These are phyloP conservation scores for Parthenolecanium corni DNA, from an alignment of 2,888 invertebrate species.

Conservation along the genomic window DNA sequence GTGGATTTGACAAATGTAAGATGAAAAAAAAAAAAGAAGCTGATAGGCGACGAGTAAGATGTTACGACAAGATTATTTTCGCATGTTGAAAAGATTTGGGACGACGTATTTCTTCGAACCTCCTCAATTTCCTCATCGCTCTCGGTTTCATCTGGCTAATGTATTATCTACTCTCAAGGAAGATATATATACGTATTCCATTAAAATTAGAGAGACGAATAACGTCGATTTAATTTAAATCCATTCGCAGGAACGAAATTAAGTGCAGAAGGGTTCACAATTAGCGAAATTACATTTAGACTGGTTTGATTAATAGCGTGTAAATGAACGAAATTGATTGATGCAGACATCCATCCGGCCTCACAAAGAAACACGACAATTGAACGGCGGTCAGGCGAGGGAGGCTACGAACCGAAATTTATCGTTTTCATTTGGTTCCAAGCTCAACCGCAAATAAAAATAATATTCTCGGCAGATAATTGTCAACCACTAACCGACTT, in stretches of 20 bases:
- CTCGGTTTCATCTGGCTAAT: too few relatives aligned
- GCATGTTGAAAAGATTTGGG: too few relatives aligned
- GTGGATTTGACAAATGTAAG: too few relatives aligned
- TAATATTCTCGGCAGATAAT: slow-evolving; percentile 12
- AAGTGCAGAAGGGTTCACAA: slow-evolving; percentile 6
- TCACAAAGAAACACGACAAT: slow-evolving; percentile 1
- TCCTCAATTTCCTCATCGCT: too few relatives aligned
- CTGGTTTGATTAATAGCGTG: slow-evolving; percentile 18
- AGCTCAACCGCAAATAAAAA: slow-evolving; percentile 9
- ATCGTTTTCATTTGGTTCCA: slow-evolving; percentile 1
- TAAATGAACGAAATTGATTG: slow-evolving; percentile 19
- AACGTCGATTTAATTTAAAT: slow-evolving; percentile 17
- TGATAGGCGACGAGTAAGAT: too few relatives aligned
- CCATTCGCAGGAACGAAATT: slow-evolving; percentile 5
- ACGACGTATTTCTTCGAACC: too few relatives aligned
- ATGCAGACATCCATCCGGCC: background rate
- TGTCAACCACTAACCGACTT: background rate
- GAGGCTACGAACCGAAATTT: slow-evolving; percentile 3
- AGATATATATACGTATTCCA: too few relatives aligned
- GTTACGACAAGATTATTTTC: too few relatives aligned
- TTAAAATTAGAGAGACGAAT: background rate
- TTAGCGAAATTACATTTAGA: slow-evolving; percentile 20
- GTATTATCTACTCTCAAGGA: too few relatives aligned
- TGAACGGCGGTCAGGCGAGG: slow-evolving; percentile 1
- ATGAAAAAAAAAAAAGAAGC: too few relatives aligned